These are phyloP conservation scores for Philhelius pedissequus DNA, from an alignment of 2,888 invertebrate species.

Conservation along the genomic window DNA sequence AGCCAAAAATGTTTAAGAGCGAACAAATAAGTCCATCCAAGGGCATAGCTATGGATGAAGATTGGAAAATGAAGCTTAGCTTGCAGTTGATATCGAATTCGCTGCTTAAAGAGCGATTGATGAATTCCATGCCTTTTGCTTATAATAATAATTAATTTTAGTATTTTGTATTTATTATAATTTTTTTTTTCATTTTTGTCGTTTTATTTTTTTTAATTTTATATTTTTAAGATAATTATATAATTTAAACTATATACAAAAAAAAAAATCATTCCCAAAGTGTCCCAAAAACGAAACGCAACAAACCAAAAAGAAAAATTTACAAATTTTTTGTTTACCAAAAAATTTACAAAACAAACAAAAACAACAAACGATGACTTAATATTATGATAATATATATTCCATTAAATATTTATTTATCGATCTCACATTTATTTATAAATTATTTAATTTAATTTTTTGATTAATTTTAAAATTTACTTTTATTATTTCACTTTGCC, in stretches of 20 bases:
- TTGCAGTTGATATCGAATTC: slow-evolving; percentile 78
- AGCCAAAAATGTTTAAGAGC: slow-evolving; percentile 62
- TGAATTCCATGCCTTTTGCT: slow-evolving; percentile 78
- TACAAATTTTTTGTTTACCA: slow-evolving; percentile 31
- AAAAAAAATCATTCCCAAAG: slow-evolving; percentile 36
- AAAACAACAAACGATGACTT: slow-evolving; percentile 7
- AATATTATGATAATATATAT: slow-evolving; percentile 27
- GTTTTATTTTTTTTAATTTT: slow-evolving; percentile 16
- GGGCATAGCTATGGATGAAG: slow-evolving; percentile 74
- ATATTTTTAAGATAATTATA: slow-evolving; percentile 24
- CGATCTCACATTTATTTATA: slow-evolving; percentile 58
- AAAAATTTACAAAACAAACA: slow-evolving; percentile 6
- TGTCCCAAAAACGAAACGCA: slow-evolving; percentile 48
- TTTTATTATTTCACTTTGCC: slow-evolving; percentile 8
- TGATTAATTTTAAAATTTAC: neutral
- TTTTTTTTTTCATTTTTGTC: slow-evolving; percentile 28
- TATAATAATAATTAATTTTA: slow-evolving; percentile 76
- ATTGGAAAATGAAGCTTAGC: slow-evolving; percentile 79
- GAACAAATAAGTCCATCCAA: slow-evolving; percentile 71
- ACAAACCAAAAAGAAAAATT: slow-evolving; percentile 44
- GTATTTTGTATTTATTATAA: slow-evolving; percentile 16
- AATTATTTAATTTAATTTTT: slow-evolving; percentile 34
- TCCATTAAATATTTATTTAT: slow-evolving; percentile 56
- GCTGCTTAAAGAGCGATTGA: slow-evolving; percentile 77
- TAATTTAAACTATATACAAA: neutral